Evolutionary conservation across 2,113 vertebrate species (phyloP).

Genomic region (Piaya cayana): DNA sequence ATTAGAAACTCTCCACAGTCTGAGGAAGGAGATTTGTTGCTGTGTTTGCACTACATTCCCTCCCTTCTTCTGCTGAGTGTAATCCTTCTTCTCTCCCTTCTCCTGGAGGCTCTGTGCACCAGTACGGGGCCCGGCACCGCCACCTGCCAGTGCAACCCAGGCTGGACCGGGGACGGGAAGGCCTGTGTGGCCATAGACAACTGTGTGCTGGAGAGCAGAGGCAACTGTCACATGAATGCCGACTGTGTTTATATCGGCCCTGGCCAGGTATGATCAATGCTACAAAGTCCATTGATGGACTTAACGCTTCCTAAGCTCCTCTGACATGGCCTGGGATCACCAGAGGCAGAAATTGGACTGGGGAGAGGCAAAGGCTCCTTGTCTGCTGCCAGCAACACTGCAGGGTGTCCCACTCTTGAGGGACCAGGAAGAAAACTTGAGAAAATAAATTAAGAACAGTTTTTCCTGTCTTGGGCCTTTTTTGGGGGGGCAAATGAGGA

Average conservation of each 20-base stretch:
- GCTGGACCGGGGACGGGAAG: slow-evolving; percentile 90
- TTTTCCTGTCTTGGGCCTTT: not conserved
- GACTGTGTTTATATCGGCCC: slow-evolving; percentile 86
- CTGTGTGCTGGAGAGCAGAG: slow-evolving; percentile 81
- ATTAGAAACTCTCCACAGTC: not conserved
- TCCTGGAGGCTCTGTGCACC: slow-evolving; percentile 84
- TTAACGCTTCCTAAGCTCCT: not conserved
- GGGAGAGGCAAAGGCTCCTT: not conserved
- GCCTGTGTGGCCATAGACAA: slow-evolving; percentile 86
- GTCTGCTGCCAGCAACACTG: not conserved
- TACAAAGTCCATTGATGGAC: not conserved
- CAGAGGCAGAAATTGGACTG: not conserved
- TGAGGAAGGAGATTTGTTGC: not conserved
- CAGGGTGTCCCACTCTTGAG: not conserved
- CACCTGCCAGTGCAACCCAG: slow-evolving; percentile 82
- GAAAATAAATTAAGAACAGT: not conserved
- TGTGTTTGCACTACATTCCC: not conserved
- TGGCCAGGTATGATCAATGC: slow-evolving; percentile 82
- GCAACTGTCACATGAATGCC: slow-evolving; percentile 84
- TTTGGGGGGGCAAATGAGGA: not conserved
- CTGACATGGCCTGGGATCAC: not conserved
- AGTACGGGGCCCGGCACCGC: slow-evolving; percentile 73
- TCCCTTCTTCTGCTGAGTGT: not conserved
- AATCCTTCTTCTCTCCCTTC: not conserved
- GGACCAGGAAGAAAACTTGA: not conserved